A percentile compares a stretch with the other conserved stretches of the same genome.
phyloP scores from a whole-genome alignment of 2,113 vertebrate species.

The Tachuris rubrigastra region DNA sequence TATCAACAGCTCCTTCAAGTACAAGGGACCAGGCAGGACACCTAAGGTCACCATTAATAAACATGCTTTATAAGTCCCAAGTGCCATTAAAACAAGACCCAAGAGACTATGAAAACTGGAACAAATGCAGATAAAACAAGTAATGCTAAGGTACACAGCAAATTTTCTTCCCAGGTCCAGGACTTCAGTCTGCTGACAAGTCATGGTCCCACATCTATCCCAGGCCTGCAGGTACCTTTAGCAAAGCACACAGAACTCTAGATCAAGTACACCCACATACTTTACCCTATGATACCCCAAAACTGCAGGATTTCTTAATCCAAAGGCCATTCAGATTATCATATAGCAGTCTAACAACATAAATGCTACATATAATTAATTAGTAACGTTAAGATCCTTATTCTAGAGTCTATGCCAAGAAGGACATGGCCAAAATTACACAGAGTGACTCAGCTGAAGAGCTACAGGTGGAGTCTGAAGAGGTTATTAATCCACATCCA shows the following conservation, averaged over 20 bases:
- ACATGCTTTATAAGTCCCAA: background rate
- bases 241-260: background rate
- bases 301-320: background rate
- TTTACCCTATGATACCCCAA: background rate
- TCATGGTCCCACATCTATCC: background rate
- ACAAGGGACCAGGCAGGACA: background rate
- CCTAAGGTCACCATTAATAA: background rate
- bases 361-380: background rate
- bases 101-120: background rate
- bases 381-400: background rate
- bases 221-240: background rate
- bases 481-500: constrained; percentile 1
- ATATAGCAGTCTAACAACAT: background rate
- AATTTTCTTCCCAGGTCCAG: background rate
- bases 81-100: background rate
- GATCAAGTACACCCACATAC: background rate
- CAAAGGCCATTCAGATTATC: background rate
- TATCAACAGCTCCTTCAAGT: background rate
- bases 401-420: background rate
- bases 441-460: background rate
- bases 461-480: background rate
- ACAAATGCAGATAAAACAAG: background rate
- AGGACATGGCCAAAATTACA: background rate
- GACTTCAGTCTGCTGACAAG: background rate
- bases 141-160: background rate